Conservation (phyloP, 1,140 invertebrate genomes). For the Micrasema longulum region DNA sequence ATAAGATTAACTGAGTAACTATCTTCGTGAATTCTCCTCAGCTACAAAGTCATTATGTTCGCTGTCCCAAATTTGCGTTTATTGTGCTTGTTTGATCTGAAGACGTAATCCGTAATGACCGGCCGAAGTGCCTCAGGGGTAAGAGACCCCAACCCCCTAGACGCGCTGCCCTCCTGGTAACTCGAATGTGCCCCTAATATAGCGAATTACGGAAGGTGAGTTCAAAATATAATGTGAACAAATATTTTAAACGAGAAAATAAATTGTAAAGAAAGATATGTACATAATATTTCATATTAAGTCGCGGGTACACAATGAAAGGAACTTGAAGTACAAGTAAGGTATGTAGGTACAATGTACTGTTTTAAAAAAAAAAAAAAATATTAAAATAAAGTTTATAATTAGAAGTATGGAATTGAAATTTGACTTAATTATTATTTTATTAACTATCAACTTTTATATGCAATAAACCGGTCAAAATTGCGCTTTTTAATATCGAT, state of each 20-base stretch:
- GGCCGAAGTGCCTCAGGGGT: constrained; percentile 46
- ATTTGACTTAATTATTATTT: too few relatives aligned
- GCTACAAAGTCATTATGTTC: constrained; percentile 41
- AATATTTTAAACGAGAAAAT: background rate
- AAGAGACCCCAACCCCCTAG: constrained; percentile 33
- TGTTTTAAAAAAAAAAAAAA: too few relatives aligned
- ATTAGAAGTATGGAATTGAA: too few relatives aligned
- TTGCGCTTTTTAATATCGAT: too few relatives aligned
- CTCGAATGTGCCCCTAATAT: constrained; percentile 41
- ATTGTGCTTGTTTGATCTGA: constrained; percentile 56
- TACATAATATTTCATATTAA: background rate
- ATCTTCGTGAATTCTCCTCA: constrained; percentile 33
- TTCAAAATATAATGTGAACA: background rate
- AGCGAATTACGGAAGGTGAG: constrained; percentile 14
- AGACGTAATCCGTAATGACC: constrained; percentile 56
- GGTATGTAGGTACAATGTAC: too few relatives aligned
- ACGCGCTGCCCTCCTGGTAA: constrained; percentile 41
- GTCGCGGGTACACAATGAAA: background rate
- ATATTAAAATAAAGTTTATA: background rate
- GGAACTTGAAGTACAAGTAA: too few relatives aligned
- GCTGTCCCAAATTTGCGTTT: constrained; percentile 52
- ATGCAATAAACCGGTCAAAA: too few relatives aligned
- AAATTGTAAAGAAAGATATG: background rate
- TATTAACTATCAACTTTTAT: too few relatives aligned
- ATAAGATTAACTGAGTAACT: too few relatives aligned